Evolutionary conservation across 2,113 vertebrate species (phyloP).

Genomic region (Erinaceus europaeus): DNA sequence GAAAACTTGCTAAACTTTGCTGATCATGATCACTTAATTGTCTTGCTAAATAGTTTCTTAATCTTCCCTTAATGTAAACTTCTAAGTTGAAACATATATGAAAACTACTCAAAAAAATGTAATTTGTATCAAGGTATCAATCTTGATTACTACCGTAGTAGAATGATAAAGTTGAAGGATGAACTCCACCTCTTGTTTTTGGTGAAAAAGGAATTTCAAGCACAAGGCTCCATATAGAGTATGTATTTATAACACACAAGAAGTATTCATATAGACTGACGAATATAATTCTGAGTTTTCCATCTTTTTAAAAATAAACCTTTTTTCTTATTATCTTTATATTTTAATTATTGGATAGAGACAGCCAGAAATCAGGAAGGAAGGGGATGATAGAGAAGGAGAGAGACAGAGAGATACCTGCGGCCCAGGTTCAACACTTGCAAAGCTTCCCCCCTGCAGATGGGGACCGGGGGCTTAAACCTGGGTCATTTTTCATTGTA

Average conservation of each 20-base stretch:
- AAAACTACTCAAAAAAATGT: background rate
- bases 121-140: background rate
- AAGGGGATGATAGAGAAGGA: too few relatives aligned
- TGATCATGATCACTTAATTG: conserved; percentile 1
- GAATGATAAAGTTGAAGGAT: background rate
- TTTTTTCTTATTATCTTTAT: too few relatives aligned
- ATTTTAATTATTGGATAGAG: too few relatives aligned
- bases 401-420: too few relatives aligned
- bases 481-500: too few relatives aligned
- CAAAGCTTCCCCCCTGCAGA: too few relatives aligned
- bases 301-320: background rate
- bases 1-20: background rate
- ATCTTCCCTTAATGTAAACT: background rate
- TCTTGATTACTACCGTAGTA: background rate
- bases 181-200: background rate
- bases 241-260: background rate
- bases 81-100: background rate
- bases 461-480: too few relatives aligned
- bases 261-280: background rate
- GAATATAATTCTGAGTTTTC: background rate
- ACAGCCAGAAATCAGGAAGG: too few relatives aligned
- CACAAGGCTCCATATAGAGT: background rate
- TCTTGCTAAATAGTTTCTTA: background rate
- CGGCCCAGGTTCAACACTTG: too few relatives aligned
- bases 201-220: background rate